Evolutionary conservation across 2,888 invertebrate species (phyloP).

Genomic region (Thera britannica): DNA sequence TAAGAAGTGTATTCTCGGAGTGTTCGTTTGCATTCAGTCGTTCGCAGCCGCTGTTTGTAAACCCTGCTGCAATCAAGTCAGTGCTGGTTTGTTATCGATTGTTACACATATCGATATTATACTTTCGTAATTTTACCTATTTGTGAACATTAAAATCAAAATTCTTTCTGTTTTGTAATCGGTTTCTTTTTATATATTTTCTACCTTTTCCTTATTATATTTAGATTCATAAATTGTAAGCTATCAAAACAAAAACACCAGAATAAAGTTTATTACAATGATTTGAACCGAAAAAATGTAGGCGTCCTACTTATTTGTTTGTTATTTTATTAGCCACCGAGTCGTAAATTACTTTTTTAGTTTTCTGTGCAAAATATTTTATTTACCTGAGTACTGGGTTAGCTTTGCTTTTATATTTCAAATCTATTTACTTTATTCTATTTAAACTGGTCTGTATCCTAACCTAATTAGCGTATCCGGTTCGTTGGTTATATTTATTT

Average conservation of each 20-base stretch:
- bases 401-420: conserved; percentile 19
- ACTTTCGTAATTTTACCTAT: too few relatives aligned
- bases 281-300: conserved; percentile 37
- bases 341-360: conserved; percentile 34
- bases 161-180: too few relatives aligned
- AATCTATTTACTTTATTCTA: conserved; percentile 10
- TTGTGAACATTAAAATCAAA: too few relatives aligned
- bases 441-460: conserved; percentile 11
- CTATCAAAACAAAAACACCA: conserved; percentile 36
- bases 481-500: conserved; percentile 6
- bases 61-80: conserved; percentile 65
- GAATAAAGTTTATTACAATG: conserved; percentile 39
- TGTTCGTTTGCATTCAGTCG: conserved; percentile 65
- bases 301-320: conserved; percentile 39
- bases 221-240: conserved; percentile 38
- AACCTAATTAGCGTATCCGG: conserved; percentile 12
- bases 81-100: conserved; percentile 53
- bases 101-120: conserved; percentile 32
- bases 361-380: conserved; percentile 28
- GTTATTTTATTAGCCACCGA: conserved; percentile 32
- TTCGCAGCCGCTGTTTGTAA: conserved; percentile 73
- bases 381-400: conserved; percentile 21
- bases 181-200: too few relatives aligned
- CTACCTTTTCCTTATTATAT: not conserved
- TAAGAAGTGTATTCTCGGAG: conserved; percentile 60